A percentile compares a stretch with the other conserved stretches of the same genome.
phyloP scores from a whole-genome alignment of 2,888 invertebrate genomes.

The Cephonodes hylas region DNA sequence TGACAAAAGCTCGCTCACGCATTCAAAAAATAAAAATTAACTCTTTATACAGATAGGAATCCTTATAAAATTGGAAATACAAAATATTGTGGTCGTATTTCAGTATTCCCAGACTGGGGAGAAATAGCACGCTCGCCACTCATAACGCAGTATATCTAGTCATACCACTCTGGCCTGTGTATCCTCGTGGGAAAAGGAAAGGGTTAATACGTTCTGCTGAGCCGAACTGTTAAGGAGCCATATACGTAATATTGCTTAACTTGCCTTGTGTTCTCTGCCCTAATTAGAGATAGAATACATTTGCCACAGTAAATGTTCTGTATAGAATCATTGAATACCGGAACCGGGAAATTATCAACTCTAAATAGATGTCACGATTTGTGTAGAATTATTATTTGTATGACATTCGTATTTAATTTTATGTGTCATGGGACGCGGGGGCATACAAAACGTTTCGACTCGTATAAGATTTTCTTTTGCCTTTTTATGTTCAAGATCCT shows the following conservation, averaged over 20 bases:
- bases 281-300: constrained; percentile 3
- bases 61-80: constrained; percentile 21
- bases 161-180: constrained; percentile 33
- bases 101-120: constrained; percentile 25
- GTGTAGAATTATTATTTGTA: not conserved
- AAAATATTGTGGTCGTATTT: constrained; percentile 20
- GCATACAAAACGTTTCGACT: constrained; percentile 4
- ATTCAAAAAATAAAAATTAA: not conserved
- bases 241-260: constrained; percentile 4
- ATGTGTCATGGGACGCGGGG: constrained; percentile 2
- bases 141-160: constrained; percentile 26
- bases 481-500: not conserved
- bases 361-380: not conserved
- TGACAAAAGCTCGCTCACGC: not conserved
- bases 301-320: not conserved
- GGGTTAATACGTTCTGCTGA: constrained; percentile 59
- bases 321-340: not conserved
- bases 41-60: not conserved
- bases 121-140: not conserved
- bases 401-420: constrained; percentile 4
- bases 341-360: not conserved
- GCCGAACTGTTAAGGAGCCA: constrained; percentile 40
- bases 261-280: not conserved
- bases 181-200: constrained; percentile 49
- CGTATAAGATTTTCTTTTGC: constrained; percentile 8